Evolutionary conservation across 2,797 vertebrate species (phyloP), one percentile per base, ranked within the genome.

Genomic region (Microctenopoma lineatum): DNA sequence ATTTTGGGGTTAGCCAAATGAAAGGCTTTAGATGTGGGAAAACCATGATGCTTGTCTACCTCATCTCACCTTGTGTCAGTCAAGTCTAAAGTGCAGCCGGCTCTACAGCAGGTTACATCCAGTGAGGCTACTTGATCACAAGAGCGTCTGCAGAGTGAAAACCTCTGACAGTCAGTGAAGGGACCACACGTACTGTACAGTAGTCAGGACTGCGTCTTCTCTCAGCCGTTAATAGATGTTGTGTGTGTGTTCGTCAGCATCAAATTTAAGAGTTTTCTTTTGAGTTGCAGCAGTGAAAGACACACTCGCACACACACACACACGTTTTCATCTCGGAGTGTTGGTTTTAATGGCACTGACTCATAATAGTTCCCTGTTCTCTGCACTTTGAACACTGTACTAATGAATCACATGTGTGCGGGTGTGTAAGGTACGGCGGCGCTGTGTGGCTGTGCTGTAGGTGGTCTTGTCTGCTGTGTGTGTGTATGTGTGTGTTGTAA

Each of bases 381-480:
- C 50, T 39, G 74, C 55, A 66, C 89, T 91, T 91, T 89, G 88
- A 90, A 88, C 74, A 1, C 67, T 6, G 57, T 42, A 16, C 59
- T 92, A 90, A 92, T 90, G 87, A 91, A 87, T 85, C 0, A 25
- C 85, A 83, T 80, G 83, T 91, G 86, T 83, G 79, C 47, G 60
- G 74, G 62, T 84, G 70, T 77, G 58, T 74, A 75, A 77, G 73
- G 75, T 90, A 82, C 57, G 80, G 79, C 53, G 54, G 62, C 46
- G 80, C 57, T 36, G 66, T 63, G 53, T 67, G 66, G 71, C 89
- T 73, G 50, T 36, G 55, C 48, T 66, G 61, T 83, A 79, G 80
- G 80, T 83, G 80, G 80, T 79, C 80, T 55, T 15, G 42, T 12
- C 39, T 73, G 68, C 36, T 58, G 47, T 47, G 18, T 66, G 27